Conservation (phyloP, 2,113 vertebrate species). For the Theristicus caerulescens region DNA sequence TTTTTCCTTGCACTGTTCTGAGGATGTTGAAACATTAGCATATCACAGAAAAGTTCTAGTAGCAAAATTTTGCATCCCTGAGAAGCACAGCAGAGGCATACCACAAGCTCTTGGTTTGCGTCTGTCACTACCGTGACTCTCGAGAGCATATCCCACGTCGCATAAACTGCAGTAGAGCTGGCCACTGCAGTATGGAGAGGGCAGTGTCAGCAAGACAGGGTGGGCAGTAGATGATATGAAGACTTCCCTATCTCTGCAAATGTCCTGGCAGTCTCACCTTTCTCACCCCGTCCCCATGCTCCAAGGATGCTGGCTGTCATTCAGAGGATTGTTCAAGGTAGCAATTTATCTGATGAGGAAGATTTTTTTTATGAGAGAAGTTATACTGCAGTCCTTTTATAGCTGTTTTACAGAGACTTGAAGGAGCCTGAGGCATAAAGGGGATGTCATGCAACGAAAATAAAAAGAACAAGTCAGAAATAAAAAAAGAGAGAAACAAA, state of each 20-base stretch:
- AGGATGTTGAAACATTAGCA: neutral
- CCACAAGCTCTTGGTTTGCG: neutral
- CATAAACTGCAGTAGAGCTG: neutral
- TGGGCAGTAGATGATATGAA: neutral
- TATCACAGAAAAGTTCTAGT: neutral
- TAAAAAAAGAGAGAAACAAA: accelerated
- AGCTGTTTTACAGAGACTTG: neutral
- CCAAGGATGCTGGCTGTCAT: neutral
- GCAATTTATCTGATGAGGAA: neutral
- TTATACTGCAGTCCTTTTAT: neutral
- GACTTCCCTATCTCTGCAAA: neutral
- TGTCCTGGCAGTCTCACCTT: neutral
- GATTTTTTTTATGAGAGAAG: neutral
- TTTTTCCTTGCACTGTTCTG: neutral
- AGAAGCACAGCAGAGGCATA: neutral
- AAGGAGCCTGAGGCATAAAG: neutral
- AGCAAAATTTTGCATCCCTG: neutral
- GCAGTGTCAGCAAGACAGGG: neutral
- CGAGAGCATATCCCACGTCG: neutral
- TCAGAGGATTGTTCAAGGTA: neutral
- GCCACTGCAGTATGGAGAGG: neutral
- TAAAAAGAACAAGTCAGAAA: neutral
- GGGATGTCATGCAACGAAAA: neutral
- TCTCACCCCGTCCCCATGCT: neutral
- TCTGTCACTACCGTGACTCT: neutral